A percentile compares a stretch with the other conserved stretches of the same genome.
phyloP scores from a whole-genome alignment of 2,888 invertebrate species.

The Trilocha varians region DNA sequence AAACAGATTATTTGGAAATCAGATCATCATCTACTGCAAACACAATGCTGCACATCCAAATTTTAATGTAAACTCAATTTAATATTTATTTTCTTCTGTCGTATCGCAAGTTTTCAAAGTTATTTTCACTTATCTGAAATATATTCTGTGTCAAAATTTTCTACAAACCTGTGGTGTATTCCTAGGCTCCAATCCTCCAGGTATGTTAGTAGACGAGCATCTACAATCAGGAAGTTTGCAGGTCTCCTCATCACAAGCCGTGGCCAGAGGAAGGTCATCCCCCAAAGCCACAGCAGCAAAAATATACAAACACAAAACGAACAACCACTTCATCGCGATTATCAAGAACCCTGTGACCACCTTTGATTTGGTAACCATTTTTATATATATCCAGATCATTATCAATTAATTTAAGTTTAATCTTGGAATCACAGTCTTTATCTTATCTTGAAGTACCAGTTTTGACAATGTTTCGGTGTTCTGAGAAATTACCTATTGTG shows the following conservation, averaged over 20 bases:
- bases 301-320: conserved; percentile 12
- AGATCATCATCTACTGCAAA: too few relatives aligned
- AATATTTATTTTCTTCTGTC: too few relatives aligned
- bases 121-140: too few relatives aligned
- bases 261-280: conserved; percentile 26
- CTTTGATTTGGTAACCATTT: conserved; percentile 1
- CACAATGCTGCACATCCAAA: too few relatives aligned
- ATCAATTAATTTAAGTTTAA: conserved; percentile 10
- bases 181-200: conserved; percentile 46
- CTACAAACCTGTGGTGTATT: conserved; percentile 69
- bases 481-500: too few relatives aligned
- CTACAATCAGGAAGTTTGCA: conserved; percentile 70
- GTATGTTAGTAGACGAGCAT: conserved; percentile 61
- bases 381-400: conserved; percentile 13
- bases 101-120: too few relatives aligned
- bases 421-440: conserved; percentile 1
- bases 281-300: conserved; percentile 12
- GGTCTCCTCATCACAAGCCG: conserved; percentile 35
- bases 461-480: not conserved
- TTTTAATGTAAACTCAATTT: too few relatives aligned
- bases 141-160: too few relatives aligned
- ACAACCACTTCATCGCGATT: conserved; percentile 14
- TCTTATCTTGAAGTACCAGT: conserved; percentile 1
- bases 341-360: not conserved
- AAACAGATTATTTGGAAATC: too few relatives aligned